Base-by-base conservation (phyloP, 2,797 vertebrate genomes). In the Meda fulgida region DNA sequence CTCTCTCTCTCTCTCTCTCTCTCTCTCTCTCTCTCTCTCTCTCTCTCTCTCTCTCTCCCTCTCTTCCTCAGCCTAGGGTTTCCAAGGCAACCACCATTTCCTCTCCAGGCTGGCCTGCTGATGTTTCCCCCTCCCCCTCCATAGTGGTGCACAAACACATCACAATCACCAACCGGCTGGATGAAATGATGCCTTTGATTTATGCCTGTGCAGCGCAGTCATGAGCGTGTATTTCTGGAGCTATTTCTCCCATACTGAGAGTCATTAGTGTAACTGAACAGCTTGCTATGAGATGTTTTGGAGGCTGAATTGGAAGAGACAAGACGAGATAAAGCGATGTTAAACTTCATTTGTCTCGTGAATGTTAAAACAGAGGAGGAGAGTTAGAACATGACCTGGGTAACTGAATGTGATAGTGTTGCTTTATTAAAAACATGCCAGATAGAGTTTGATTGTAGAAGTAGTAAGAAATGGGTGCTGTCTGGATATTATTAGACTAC, bases 11-110 rank as follows among this genome's bases (percentile, higher is more conserved):
- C 89, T 89, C 91, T 78, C 89, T 89, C 91, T 48, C 46, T 48
- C 16, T 87, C 84, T 84, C 80, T 87, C 86, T 9, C 43, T 90
- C 84, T 90, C 89, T 86, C 70, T 18, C 79, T 70, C 77, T 90
- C 88, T 87, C 84, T 87, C 3, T 31, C 31, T 31, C 3, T 31
- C 3, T 3, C 31, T 31, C 31, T 31, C 29, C 76, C 89, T 89
- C 91, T 91, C 90, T 83, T 90, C 91, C 92, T 93, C 89, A 92
- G 93, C 84, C 92, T 88, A 87, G 87, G 93, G 95, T 96, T 96
- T 94, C 94, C 95, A 95, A 87, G 93, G 95, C 93, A 96, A 95
- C 95, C 93, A 93, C 81, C 92, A 89, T 94, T 93, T 94, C 93
- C 92, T 94, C 93, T 95, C 91, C 89, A 93, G 93, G 91, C 92